Evolutionary conservation across 2,888 invertebrate genomes (phyloP).

Genomic region (Lithophane socia): DNA sequence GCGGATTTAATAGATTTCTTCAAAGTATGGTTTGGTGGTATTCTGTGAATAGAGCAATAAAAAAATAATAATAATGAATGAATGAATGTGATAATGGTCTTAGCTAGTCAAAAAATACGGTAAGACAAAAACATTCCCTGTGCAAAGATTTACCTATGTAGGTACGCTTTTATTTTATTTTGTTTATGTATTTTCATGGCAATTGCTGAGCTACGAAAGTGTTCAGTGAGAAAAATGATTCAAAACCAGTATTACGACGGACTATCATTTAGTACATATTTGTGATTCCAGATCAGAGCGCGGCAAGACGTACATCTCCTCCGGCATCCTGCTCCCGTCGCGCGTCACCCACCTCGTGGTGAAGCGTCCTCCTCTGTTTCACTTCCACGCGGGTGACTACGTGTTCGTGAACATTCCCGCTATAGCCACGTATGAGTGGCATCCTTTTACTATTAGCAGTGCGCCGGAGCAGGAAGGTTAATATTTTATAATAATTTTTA

Average conservation of each 20-base stretch:
- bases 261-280: neutral
- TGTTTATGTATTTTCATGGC: neutral
- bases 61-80: no score
- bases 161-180: neutral
- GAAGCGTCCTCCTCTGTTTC: slow-evolving; percentile 95
- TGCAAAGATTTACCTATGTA: neutral
- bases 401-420: slow-evolving; percentile 97
- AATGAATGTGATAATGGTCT: no score
- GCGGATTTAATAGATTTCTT: neutral
- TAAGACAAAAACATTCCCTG: neutral
- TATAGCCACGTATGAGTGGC: slow-evolving; percentile 98
- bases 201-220: neutral
- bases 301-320: slow-evolving; percentile 97
- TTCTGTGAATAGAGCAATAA: neutral
- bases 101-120: no score
- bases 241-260: neutral
- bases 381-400: slow-evolving; percentile 98
- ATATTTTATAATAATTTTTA: neutral
- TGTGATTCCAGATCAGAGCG: slow-evolving; percentile 90
- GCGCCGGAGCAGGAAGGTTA: slow-evolving; percentile 97
- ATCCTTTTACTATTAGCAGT: slow-evolving; percentile 98
- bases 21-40: neutral
- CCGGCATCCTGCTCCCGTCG: slow-evolving; percentile 96
- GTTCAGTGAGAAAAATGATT: neutral
- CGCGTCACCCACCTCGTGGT: slow-evolving; percentile 97